Evolutionary conservation across 2,888 invertebrate species (phyloP), one percentile per base, ranked within the genome.

Genomic region (Plutella xylostella): DNA sequence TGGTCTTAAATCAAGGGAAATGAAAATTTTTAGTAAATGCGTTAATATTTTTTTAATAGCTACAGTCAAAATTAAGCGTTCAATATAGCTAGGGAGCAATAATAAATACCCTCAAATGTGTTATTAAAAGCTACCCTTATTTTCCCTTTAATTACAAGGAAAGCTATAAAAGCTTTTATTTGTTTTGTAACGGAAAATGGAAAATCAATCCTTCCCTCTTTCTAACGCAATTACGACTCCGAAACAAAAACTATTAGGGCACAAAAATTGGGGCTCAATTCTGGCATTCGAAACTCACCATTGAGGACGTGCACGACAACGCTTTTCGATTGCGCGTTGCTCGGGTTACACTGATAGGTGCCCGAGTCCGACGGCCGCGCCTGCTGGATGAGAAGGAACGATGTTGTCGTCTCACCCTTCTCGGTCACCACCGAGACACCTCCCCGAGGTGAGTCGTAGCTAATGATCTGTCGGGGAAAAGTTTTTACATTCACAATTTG

Each of bases 251-350:
- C n/a, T n/a, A n/a, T n/a, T n/a, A n/a, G n/a, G n/a, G n/a, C n/a
- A n/a, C n/a, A n/a, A n/a, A n/a, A n/a, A n/a, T n/a, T n/a, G n/a
- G n/a, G n/a, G n/a, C n/a, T n/a, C n/a, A n/a, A n/a, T n/a, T n/a
- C n/a, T 28, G 28, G 15, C 34, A 14, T 4, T 17, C 9, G 3
- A 14, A 38, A 85, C 90, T 90, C 87, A 96, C 96, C 96, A 87
- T 96, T 95, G 61, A 96, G 89, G 63, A 96, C 96, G 75, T 96
- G 96, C 52, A 96, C 94, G 54, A 92, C 92, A 60, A 96, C 93
- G 77, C 93, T 93, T 79, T 94, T 94, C 48, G 93, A 88, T 75
- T 94, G 92, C 56, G 96, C 93, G 83, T 95, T 96, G 83, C 95
- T 94, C 64, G 96, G 96, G 86, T 94, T 93, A 84, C 96, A 96